Base-by-base conservation (phyloP, 2,888 invertebrate genomes). In the Dysmachus trigonus region DNA sequence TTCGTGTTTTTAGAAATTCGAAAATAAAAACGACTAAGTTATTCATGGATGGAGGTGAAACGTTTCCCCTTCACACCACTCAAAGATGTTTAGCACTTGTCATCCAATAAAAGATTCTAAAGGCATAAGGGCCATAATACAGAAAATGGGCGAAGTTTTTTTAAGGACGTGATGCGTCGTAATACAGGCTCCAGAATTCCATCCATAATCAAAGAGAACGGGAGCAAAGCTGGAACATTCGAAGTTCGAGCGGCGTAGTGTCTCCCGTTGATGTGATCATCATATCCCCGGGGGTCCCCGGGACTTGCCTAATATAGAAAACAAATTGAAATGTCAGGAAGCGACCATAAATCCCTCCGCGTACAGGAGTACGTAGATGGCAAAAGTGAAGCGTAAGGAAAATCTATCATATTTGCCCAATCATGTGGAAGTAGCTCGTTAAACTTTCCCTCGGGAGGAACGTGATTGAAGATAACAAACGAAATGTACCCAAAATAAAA, bases 311-410 rank as follows among this genome's bases (percentile, higher is more conserved):
- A 81, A 53, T 81, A 53, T 18, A 51, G 62, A 81, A 81, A 31
- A 81, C 53, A 81, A 81, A 81, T 81, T 81, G 81, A 81, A 81
- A 81, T 33, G 81, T 81, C 81, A 53, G 81, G 81, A 81, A 33
- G 53, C 51, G 81, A 81, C 62, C 47, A 81, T 81, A 81, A 81
- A 81, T 81, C 81, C 81, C 33, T 22, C 73, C 13, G 18, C n/a
- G 81, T 15, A 41, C 38, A 3, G 38, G 22, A 31, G 31, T 41
- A 35, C 62, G 35, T 53, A 62, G 79, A 47, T 51, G 18, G 62
- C 31, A 31, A 53, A 47, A 81, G 81, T 22, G 62, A 33, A 81
- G 81, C 53, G 33, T 33, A 47, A 81, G 53, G 81, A 81, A 53
- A 81, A 62, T 81, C 81, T 27, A 53, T 81, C 81, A 81, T 81